Base-by-base conservation (phyloP, 2,888 invertebrate genomes). In the Prosapia bicincta region DNA sequence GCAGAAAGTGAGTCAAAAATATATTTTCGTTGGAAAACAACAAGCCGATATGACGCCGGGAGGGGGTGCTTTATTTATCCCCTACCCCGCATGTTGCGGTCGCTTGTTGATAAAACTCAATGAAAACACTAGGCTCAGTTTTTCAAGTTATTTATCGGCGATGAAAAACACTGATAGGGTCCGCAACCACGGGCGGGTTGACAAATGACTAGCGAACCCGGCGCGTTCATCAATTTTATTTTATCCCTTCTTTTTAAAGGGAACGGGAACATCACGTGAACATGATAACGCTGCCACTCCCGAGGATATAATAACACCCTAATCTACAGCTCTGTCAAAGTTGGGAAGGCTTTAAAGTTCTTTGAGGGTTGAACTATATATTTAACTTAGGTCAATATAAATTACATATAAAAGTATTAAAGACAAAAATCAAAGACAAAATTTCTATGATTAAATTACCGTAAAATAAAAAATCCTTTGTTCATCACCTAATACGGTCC, bases 141-240 rank as follows among this genome's bases (percentile, higher is more conserved):
- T 76, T 76, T 73, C 76, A 76, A 76, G 73, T 76, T 76, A 76
- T 76, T 73, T 76, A 76, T 76, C 76, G 76, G 54, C 73, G 76
- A 76, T 76, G 76, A 76, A 76, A 76, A 76, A 76, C 76, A 70
- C 70, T 43, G 76, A 76, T 76, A 76, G 76, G 76, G 73, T 76
- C 72, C 68, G 54, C 54, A 72, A 72, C 65, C 73, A 70, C 76
- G 68, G 38, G 15, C 20, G 38, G 70, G 38, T 1, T 76, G 76
- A 76, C 76, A 72, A 76, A 76, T 70, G 72, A 26, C 68, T 66
- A 38, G n/a, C 69, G 26, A 23, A 20, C 67, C 65, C 69, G 26
- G 25, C 54, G 66, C 26, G 32, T 76, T 66, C 76, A 76, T 76
- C 76, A 76, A 76, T 30, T 38, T 24, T 66, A 54, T 54, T 54